A percentile compares a stretch with the other conserved stretches of the same genome.
These are phyloP conservation scores for Exocentrus adspersus DNA, from an alignment of 2,888 invertebrate genomes.

Conservation along the genomic window DNA sequence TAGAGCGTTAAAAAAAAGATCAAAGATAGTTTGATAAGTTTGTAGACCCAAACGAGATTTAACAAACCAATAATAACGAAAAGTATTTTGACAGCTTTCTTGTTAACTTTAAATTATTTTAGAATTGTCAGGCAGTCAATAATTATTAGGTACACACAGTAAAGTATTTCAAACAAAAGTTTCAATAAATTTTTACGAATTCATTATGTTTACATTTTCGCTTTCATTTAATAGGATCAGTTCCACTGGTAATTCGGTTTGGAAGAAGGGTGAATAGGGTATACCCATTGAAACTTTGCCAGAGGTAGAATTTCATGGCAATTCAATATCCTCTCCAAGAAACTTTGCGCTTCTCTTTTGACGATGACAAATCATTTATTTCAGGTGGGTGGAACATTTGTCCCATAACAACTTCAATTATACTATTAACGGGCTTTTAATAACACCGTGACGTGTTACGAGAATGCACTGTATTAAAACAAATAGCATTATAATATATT, in stretches of 20 bases:
- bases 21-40: not conserved
- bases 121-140: too few relatives aligned
- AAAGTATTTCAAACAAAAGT: too few relatives aligned
- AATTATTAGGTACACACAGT: too few relatives aligned
- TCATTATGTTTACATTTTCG: not conserved
- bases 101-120: too few relatives aligned
- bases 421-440: not conserved
- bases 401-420: not conserved
- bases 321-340: not conserved
- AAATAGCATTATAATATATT: not conserved
- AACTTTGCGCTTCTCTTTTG: not conserved
- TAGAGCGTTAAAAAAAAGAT: not conserved
- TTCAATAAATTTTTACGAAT: not conserved
- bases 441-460: too few relatives aligned
- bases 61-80: not conserved
- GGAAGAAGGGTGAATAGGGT: not conserved
- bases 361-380: too few relatives aligned
- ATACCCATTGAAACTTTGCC: not conserved
- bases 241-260: not conserved
- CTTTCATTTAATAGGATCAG: not conserved
- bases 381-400: not conserved
- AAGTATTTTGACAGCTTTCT: not conserved
- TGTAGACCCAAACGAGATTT: not conserved
- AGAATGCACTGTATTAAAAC: too few relatives aligned
- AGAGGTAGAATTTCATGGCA: not conserved